Evolutionary conservation across 2,113 vertebrate genomes (phyloP), one percentile per base, ranked within the genome.

Genomic region (Coreoperca whiteheadi): DNA sequence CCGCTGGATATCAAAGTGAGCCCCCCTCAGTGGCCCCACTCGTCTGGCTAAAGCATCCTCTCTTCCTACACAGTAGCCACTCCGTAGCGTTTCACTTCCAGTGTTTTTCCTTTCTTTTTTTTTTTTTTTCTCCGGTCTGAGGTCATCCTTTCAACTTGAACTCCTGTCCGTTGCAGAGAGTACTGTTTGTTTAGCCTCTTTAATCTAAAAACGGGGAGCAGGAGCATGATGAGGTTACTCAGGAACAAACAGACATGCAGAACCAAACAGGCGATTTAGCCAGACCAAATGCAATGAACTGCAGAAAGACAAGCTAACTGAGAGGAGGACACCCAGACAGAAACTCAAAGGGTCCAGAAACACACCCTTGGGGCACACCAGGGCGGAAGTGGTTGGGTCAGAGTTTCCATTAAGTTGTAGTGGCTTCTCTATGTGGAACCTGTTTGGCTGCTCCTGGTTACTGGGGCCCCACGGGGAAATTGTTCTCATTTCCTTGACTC

Each of bases 401-500:
- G n/a, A 56, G 23, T 11, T 65, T 63, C 71, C 67, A 87, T 88
- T 88, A 89, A 70, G 63, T 63, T 50, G 48, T 43, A 87, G 91
- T 90, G 32, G 73, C 70, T 74, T 66, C 37, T 74, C 75, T 74
- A 63, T 89, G 65, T 86, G 70, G 77, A 81, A 88, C 79, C 76
- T 76, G 59, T 74, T 85, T 78, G 65, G 77, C 63, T 6, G 5
- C 37, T 77, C 64, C 43, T 79, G 77, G 87, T 83, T 78, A 68
- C 71, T 25, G 65, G 80, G 83, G 83, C 87, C 82, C 81, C 69
- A 59, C 15, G 15, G 84, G 83, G 84, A 94, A 93, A 95, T 93
- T 89, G 74, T 46, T 57, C 91, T 94, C 68, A 93, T 95, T 94
- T 95, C 93, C 91, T 91, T 76, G 77, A 74, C 88, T 94, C 87